phyloP scores from a whole-genome alignment of 2,113 vertebrate species.

The Rhineura floridana region DNA sequence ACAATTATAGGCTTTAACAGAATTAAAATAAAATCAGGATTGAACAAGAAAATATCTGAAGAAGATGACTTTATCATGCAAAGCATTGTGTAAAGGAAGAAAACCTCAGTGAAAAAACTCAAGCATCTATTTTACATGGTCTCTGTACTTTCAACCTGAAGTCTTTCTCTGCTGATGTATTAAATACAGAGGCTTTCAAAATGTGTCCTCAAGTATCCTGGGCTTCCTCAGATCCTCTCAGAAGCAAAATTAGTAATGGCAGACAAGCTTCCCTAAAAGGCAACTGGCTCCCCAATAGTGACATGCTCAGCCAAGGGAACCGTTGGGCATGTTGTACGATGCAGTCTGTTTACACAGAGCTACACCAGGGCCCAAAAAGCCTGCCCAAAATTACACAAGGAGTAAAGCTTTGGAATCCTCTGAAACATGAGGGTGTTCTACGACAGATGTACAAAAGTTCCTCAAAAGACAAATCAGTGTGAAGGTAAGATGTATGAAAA shows the following conservation, averaged over 20 bases:
- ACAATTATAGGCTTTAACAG: constrained; percentile 67
- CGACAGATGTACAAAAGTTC: background rate
- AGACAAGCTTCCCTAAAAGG: background rate
- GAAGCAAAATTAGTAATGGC: background rate
- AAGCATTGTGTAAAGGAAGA: constrained; percentile 49
- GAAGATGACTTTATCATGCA: constrained; percentile 43
- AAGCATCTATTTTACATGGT: background rate
- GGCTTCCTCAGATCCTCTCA: background rate
- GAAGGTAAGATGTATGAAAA: background rate
- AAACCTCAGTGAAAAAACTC: constrained; percentile 6
- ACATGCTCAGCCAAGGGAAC: background rate
- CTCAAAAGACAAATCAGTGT: too few species aligned
- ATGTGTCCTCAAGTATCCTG: background rate
- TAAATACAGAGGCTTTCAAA: background rate
- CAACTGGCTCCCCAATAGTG: background rate
- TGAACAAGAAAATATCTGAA: constrained; percentile 63
- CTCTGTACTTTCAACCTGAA: constrained; percentile 2
- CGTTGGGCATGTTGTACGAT: background rate
- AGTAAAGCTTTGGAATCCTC: background rate
- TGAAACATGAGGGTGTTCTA: background rate
- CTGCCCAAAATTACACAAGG: background rate
- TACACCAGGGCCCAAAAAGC: background rate
- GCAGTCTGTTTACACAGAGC: background rate
- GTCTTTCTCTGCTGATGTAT: background rate
- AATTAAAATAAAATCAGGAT: constrained; percentile 59